Base-by-base conservation (phyloP, 2,113 vertebrate genomes). In the Sialia sialis region DNA sequence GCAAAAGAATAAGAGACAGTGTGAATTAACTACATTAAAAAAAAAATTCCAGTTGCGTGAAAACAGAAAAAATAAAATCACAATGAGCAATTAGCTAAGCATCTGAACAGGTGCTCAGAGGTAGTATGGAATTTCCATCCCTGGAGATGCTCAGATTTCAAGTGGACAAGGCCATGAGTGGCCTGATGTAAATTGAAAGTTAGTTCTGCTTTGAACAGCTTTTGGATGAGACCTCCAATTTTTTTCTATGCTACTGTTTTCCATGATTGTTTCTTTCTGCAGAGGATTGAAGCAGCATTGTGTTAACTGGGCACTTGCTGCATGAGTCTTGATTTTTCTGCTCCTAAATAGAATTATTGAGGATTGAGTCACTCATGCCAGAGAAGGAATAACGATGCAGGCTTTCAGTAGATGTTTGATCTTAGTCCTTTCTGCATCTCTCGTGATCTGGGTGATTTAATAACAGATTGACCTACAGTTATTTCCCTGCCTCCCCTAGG, bases 401-500 rank as follows among this genome's bases (percentile, higher is more conserved):
- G 29, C 13, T 90, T 75, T 60, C 11, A 48, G 22, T 21, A 79
- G 34, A 27, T 10, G 12, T 52, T 72, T 94, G 27, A 41, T 76
- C 59, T 69, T 39, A 2, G 4, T 54, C 26, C 13, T 91, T 66
- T 48, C 39, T 91, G 59, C 22, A 9, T 77, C 66, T 69, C 43
- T 85, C 69, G 21, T 77, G 34, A 21, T 76, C 51, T 36, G 38
- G 16, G 6, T 54, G 32, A 41, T 76, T 62, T 67, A 58, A 56
- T 72, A 67, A 73, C 38, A 38, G 32, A 51, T 10, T 85, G 36
- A 73, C 10, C 23, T 39, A 9, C 4, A 20, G 11, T 77, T 73
- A 34, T 56, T 78, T 51, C 7, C 19, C 36, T 0, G 0, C n/a
- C 36, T 56, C 2, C 39, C 36, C 10, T 94, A 99, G 99, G 99